Percentiles rank a stretch among this genome's conserved stretches.
phyloP scores from a whole-genome alignment of 2,888 invertebrate species.

The Serrognathus titanus region DNA sequence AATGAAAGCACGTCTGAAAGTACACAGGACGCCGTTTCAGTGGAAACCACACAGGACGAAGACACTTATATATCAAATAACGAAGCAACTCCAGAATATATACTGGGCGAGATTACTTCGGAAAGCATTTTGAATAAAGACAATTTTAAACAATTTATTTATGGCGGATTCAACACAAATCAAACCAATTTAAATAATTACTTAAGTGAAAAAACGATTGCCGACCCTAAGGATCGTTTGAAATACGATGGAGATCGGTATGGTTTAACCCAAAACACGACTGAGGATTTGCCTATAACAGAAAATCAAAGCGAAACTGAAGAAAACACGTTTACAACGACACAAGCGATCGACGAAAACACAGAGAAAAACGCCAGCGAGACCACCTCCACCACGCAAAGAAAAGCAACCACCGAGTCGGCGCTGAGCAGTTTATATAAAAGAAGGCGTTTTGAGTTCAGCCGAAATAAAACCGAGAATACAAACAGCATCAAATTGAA shows the following conservation, averaged over 20 bases:
- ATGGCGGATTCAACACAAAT: no score
- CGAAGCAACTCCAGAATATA: not conserved
- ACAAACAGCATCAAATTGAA: no score
- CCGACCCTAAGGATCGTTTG: no score
- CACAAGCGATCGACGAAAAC: not conserved
- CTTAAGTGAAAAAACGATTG: no score
- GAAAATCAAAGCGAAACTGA: not conserved
- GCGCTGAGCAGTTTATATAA: constrained; percentile 11
- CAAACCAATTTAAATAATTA: no score
- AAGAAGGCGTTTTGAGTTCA: constrained; percentile 9
- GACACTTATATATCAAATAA: not conserved
- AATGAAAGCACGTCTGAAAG: not conserved
- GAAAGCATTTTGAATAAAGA: no score
- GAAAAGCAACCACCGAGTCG: constrained; percentile 7
- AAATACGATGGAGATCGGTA: no score
- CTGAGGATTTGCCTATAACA: not conserved
- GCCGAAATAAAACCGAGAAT: not conserved
- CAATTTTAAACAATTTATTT: no score
- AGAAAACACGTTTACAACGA: not conserved
- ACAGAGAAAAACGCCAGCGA: not conserved
- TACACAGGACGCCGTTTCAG: not conserved
- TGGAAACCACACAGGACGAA: no score
- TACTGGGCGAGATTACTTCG: not conserved
- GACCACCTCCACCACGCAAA: no score
- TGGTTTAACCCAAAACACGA: not conserved